Base-by-base conservation (phyloP, 2,888 invertebrate species). In the Sarcophaga rosellei region DNA sequence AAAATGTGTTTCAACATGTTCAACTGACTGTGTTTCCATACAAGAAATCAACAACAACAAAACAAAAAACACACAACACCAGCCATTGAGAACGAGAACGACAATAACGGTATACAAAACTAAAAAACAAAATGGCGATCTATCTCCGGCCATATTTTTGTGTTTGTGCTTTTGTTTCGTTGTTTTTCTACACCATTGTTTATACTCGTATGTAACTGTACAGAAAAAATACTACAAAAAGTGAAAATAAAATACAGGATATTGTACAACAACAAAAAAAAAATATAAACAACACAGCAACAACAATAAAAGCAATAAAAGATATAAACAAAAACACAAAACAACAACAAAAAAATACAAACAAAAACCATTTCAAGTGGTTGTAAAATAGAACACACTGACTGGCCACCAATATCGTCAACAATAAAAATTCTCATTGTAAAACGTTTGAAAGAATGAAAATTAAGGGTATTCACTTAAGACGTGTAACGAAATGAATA, bases 1-100 rank as follows among this genome's bases (percentile, higher is more conserved):
- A 91, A 91, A 91, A 90, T 89, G 89, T 90, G 88, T 87, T 90
- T 87, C 89, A 88, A 89, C 88, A 88, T 88, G 87, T 87, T 85
- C 85, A 12, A 53, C 12, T 53, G 53, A 5, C 17, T 53, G 53
- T 53, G 17, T 53, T 53, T 53, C 53, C 15, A 53, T 53, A 53
- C 15, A 53, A 53, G 53, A 15, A 53, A 15, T 61, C 65, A 53
- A 45, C n/a, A 57, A 61, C 87, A 53, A 53, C 11, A 47, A 47
- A 47, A 47, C 47, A 35, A 35, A 35, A 35, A 35, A 35, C n/a
- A 90, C 89, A 88, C 89, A 90, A 87, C 88, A 89, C 53, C 53
- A 53, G 12, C 17, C 53, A 53, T 53, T 53, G 17, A 15, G 4
- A 53, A 53, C 12, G 17, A 15, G 4, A 53, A 53, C 12, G 53